phyloP scores from a whole-genome alignment of 2,797 vertebrate species.

The Hyperoplus lanceolatus region DNA sequence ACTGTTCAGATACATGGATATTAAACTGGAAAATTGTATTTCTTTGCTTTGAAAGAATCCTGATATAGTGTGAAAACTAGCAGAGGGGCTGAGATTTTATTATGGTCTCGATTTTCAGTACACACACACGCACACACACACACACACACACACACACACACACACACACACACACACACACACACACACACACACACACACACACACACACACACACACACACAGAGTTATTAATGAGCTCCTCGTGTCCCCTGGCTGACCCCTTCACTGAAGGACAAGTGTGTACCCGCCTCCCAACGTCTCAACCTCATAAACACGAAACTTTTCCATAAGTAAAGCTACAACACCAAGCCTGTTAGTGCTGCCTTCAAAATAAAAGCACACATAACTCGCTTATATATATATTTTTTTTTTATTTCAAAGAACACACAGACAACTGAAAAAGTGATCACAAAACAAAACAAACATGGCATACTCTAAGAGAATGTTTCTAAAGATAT shows the following conservation, averaged over 20 bases:
- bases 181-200: no score
- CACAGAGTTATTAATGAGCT: not conserved
- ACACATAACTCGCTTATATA: accelerated
- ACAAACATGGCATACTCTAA: no score
- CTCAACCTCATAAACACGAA: not conserved
- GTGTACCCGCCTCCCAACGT: not conserved
- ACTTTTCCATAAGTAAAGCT: not conserved
- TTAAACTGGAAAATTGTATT: no score
- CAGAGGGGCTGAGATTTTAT: not conserved
- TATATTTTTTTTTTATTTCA: no score
- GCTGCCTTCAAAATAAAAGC: conserved; percentile 53
- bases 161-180: no score
- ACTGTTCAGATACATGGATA: no score
- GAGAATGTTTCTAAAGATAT: no score
- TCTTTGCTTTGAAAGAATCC: not conserved
- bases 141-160: no score
- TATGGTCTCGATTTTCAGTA: no score
- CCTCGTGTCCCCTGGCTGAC: conserved; percentile 63
- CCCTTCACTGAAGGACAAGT: conserved; percentile 20
- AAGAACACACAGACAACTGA: no score
- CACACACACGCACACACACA: no score
- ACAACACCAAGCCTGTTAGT: not conserved
- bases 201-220: no score
- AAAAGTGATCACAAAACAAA: not conserved
- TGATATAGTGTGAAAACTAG: not conserved